Conservation (phyloP, 2,888 invertebrate species). For the Parelbella ahira region DNA sequence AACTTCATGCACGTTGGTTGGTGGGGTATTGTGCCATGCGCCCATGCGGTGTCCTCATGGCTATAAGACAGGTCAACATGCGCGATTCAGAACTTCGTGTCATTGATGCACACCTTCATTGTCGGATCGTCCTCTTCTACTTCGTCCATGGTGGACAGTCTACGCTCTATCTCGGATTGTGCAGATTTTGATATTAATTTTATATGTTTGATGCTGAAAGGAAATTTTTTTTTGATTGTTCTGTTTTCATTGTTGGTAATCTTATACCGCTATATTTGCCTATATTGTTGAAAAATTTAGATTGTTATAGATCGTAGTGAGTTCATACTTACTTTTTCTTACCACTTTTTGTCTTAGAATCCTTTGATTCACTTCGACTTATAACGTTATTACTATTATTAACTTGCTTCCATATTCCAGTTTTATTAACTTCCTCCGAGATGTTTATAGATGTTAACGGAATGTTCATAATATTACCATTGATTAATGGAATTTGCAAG, state of each 20-base stretch:
- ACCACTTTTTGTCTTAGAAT: constrained; percentile 56
- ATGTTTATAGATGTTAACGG: constrained; percentile 92
- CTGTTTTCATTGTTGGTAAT: background rate
- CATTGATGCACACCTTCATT: constrained; percentile 71
- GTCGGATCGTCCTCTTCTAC: constrained; percentile 89
- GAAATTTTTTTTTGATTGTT: background rate
- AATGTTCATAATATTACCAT: constrained; percentile 94
- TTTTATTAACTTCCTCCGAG: constrained; percentile 95
- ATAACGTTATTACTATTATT: constrained; percentile 83
- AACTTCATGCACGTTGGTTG: constrained; percentile 37
- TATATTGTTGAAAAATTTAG: too few relatives aligned
- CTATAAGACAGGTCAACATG: constrained; percentile 36
- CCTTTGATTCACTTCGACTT: constrained; percentile 50
- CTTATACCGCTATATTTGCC: too few relatives aligned
- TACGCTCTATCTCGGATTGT: constrained; percentile 80
- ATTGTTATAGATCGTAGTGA: too few relatives aligned
- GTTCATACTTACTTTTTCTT: constrained; percentile 72
- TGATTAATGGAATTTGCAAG: constrained; percentile 92
- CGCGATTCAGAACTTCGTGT: constrained; percentile 68
- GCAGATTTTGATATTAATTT: constrained; percentile 86
- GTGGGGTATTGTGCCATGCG: constrained; percentile 44
- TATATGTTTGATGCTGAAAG: constrained; percentile 82
- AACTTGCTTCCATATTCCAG: constrained; percentile 96
- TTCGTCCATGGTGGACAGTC: constrained; percentile 92
- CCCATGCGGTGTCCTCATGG: constrained; percentile 31